Base-by-base conservation (phyloP, 1,140 invertebrate species). In the Zaprionus ghesquierei region DNA sequence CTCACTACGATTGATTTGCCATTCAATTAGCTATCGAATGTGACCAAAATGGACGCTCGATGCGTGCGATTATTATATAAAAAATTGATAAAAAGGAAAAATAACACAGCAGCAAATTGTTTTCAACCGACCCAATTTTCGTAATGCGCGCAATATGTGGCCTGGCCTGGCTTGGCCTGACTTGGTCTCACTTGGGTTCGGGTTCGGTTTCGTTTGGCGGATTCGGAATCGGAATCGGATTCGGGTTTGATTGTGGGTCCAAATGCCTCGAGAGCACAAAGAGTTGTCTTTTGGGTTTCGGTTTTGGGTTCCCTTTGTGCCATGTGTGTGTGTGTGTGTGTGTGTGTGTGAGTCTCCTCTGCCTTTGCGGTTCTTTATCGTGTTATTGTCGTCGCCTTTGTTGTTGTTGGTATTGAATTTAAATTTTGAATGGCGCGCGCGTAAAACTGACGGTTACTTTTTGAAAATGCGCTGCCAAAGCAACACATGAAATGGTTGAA, bases 351-450 rank as follows among this genome's bases (percentile, higher is more conserved):
- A 15, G 13, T 38, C 35, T 38, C 35, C 35, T 41, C 35, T 15
- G n/a, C n/a, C 31, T 33, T 33, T 33, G 31, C 31, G 31, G 31
- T 41, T 41, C 35, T 22, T 49, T 23, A 25, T 51, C 49, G 49
- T 23, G 41, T 95, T 95, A 41, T 94, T 96, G 54, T 94, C 94
- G 77, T 93, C 38, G 15, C 13, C 23, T n/a, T 68, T 50, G 25
- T 60, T 63, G 70, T 69, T 69, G 64, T 74, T 76, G 58, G 44
- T 75, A 86, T 82, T 73, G 82, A 71, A 87, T 96, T 98, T 84
- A 93, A 98, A 62, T 94, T 96, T 97, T 97, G 93, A 97, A 96
- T 90, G 96, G 54, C 96, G 97, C 93, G 93, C 96, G 89, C 97
- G 97, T 97, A 95, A 95, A 90, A 94, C 94, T 97, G 90, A 94